Conservation (phyloP, 2,797 vertebrate species). For the Myiotriccus ornatus region DNA sequence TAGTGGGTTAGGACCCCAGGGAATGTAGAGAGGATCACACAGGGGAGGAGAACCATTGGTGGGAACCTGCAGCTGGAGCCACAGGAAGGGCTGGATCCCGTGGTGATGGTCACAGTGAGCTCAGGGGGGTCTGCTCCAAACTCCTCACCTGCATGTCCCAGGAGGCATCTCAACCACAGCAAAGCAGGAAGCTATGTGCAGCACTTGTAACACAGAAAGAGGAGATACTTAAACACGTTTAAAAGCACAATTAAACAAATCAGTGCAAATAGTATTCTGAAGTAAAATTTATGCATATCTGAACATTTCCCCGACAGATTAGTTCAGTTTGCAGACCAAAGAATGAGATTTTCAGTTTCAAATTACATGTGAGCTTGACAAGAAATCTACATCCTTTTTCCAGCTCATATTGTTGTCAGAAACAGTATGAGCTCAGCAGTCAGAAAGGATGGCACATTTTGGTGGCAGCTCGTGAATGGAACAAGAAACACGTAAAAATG, state of each 20-base stretch:
- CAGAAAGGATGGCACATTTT: fast-evolving
- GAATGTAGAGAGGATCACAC: fast-evolving
- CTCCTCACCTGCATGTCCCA: not conserved
- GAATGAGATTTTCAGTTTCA: not conserved
- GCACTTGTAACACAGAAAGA: not conserved
- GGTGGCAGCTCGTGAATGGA: not conserved
- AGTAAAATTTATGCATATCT: not conserved
- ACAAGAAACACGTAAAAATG: not conserved
- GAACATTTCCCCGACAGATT: not conserved
- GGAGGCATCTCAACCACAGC: not conserved
- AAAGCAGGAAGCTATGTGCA: not conserved
- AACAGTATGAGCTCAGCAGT: fast-evolving
- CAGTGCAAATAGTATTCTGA: not conserved
- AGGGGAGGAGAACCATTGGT: not conserved
- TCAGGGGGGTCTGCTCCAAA: not conserved
- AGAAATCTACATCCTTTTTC: not conserved
- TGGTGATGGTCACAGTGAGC: fast-evolving
- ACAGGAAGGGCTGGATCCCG: fast-evolving
- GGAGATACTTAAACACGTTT: not conserved
- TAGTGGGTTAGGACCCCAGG: fast-evolving
- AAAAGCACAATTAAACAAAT: not conserved
- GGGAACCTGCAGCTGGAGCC: not conserved
- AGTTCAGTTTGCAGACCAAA: not conserved
- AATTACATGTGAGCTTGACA: not conserved
- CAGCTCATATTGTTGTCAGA: not conserved